Percentiles rank a stretch among this genome's conserved stretches.
Evolutionary conservation across 1,140 invertebrate genomes (phyloP).

Genomic region (Mamestra configurata): DNA sequence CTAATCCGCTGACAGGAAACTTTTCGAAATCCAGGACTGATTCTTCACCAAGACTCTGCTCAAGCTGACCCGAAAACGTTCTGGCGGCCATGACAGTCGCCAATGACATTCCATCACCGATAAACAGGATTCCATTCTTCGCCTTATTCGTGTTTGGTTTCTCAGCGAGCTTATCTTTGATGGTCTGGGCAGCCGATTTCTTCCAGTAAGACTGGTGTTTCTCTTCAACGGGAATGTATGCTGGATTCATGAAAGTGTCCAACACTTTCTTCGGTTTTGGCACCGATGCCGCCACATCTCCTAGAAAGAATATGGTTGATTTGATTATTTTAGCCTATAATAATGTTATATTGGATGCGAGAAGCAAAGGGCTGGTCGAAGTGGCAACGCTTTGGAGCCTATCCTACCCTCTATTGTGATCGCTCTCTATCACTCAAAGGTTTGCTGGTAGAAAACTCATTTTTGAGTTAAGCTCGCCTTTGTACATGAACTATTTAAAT

Average conservation of each 20-base stretch:
- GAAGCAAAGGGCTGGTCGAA: no score
- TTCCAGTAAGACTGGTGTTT: constrained; percentile 79
- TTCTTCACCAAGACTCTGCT: constrained; percentile 90
- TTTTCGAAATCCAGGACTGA: constrained; percentile 92
- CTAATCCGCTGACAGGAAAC: constrained; percentile 92
- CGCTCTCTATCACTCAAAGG: no score
- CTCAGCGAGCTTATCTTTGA: constrained; percentile 73
- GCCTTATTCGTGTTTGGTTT: constrained; percentile 80
- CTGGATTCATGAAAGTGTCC: constrained; percentile 77
- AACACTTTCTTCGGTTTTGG: constrained; percentile 77
- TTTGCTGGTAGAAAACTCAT: no score
- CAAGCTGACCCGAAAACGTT: constrained; percentile 90
- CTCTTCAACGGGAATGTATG: constrained; percentile 76
- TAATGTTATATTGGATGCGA: no score
- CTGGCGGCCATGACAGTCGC: constrained; percentile 92
- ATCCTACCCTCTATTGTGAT: no score
- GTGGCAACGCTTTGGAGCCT: no score
- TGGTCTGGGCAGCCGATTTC: constrained; percentile 66
- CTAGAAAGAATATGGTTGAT: background rate
- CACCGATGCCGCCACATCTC: constrained; percentile 54
- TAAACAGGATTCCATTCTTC: constrained; percentile 92
- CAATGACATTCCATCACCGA: constrained; percentile 95
- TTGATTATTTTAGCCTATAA: no score
- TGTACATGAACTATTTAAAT: no score
- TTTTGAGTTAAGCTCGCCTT: no score